Conservation (phyloP, 2,888 invertebrate genomes). For the Spodoptera exigua region DNA sequence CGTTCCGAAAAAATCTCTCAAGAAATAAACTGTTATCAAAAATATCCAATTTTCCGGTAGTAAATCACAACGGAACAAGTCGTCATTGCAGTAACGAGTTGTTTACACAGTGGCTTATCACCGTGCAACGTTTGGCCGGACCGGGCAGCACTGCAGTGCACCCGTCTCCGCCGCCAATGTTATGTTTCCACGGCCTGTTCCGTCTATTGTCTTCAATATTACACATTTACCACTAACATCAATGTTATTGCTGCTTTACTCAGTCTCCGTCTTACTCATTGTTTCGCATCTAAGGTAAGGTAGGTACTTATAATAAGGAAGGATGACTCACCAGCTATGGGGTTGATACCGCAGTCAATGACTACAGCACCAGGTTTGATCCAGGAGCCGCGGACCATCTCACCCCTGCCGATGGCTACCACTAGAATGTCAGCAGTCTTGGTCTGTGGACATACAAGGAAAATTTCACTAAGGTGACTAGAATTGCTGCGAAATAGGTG, state of each 20-base stretch:
- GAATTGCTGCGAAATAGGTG: neutral
- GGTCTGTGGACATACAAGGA: slow-evolving; percentile 78
- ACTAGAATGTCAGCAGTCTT: slow-evolving; percentile 97
- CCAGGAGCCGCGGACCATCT: slow-evolving; percentile 98
- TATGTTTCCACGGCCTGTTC: slow-evolving; percentile 53
- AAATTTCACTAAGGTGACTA: too few relatives aligned
- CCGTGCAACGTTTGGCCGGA: slow-evolving; percentile 4
- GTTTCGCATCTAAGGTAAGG: slow-evolving; percentile 34
- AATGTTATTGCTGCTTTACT: slow-evolving; percentile 46
- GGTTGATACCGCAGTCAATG: slow-evolving; percentile 99
- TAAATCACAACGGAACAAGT: slow-evolving; percentile 22
- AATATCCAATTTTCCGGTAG: slow-evolving; percentile 24
- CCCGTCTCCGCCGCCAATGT: slow-evolving; percentile 22
- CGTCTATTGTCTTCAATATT: slow-evolving; percentile 61
- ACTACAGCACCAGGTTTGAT: slow-evolving; percentile 99
- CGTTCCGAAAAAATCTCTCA: neutral
- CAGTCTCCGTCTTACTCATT: slow-evolving; percentile 34
- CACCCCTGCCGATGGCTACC: slow-evolving; percentile 97
- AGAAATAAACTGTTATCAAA: slow-evolving; percentile 30
- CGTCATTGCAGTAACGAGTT: slow-evolving; percentile 22
- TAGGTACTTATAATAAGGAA: slow-evolving; percentile 7
- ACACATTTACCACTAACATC: slow-evolving; percentile 35
- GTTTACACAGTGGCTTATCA: slow-evolving; percentile 21
- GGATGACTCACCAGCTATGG: slow-evolving; percentile 92
- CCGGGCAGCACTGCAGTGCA: slow-evolving; percentile 28